phyloP scores from a whole-genome alignment of 2,888 invertebrate genomes.

The Heliconius hortense region DNA sequence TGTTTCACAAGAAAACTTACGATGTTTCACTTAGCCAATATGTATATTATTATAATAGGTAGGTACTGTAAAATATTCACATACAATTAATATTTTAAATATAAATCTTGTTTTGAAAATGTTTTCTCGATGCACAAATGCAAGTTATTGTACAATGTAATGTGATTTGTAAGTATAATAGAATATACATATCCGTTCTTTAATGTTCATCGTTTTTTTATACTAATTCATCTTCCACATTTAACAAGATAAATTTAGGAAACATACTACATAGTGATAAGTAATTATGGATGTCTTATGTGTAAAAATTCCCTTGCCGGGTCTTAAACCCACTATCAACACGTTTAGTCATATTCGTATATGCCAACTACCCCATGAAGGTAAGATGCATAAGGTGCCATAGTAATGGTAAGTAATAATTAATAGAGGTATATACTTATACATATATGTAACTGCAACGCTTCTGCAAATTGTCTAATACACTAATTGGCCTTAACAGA shows the following conservation, averaged over 20 bases:
- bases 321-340: not conserved
- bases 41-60: not conserved
- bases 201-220: not conserved
- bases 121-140: not conserved
- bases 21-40: not conserved
- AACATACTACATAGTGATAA: not conserved
- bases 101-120: no score
- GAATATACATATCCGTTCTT: no score
- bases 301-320: no score
- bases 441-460: not conserved
- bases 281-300: not conserved
- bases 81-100: no score
- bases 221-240: not conserved
- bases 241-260: not conserved
- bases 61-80: not conserved
- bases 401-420: not conserved
- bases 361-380: not conserved
- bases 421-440: not conserved
- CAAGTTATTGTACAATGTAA: not conserved
- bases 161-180: not conserved
- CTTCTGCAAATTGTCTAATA: not conserved
- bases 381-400: not conserved
- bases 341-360: not conserved
- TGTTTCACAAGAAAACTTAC: not conserved
- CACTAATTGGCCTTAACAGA: conserved; percentile 2